Conservation (phyloP, 30 jellyfish, hydroid and myxozoan species). For the Aurelia sp. region DNA sequence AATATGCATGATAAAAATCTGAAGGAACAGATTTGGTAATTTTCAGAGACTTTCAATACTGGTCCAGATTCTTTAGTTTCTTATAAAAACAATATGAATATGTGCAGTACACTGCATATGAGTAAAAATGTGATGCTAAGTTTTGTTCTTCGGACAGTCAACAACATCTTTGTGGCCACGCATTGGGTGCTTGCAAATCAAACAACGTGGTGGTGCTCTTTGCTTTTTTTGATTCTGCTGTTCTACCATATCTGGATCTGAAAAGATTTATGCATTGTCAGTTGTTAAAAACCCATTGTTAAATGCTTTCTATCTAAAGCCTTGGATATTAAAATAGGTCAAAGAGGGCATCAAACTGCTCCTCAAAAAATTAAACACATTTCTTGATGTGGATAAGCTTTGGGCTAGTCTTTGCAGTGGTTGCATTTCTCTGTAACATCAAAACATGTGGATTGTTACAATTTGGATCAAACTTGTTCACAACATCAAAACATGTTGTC, state of each 20-base stretch:
- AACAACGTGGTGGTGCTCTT: constrained; percentile 26
- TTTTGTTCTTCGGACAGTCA: constrained; percentile 14
- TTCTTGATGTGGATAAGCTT: constrained; percentile 4
- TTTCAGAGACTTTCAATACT: not conserved
- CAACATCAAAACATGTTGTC: too few species aligned
- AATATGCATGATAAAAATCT: not conserved
- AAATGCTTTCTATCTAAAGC: constrained; percentile 7
- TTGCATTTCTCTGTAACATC: not conserved
- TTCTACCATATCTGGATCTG: constrained; percentile 13
- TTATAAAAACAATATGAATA: not conserved
- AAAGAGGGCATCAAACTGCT: not conserved
- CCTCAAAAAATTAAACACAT: not conserved
- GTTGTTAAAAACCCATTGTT: constrained; percentile 6
- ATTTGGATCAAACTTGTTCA: too few species aligned
- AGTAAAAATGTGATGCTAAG: not conserved
- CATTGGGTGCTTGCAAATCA: constrained; percentile 18
- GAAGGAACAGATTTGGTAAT: not conserved
- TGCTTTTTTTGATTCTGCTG: constrained; percentile 18
- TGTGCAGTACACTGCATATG: not conserved
- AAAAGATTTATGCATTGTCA: not conserved
- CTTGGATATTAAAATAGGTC: constrained; percentile 1
- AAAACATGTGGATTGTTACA: not conserved
- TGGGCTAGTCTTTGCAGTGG: constrained; percentile 10
- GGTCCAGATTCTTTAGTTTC: too few species aligned
- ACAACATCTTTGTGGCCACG: constrained; percentile 25